Evolutionary conservation across 53 echinoderm and acorn worm species (phyloP), one percentile per base, ranked within the genome.

Genomic region (Mesocentrotus franciscanus): DNA sequence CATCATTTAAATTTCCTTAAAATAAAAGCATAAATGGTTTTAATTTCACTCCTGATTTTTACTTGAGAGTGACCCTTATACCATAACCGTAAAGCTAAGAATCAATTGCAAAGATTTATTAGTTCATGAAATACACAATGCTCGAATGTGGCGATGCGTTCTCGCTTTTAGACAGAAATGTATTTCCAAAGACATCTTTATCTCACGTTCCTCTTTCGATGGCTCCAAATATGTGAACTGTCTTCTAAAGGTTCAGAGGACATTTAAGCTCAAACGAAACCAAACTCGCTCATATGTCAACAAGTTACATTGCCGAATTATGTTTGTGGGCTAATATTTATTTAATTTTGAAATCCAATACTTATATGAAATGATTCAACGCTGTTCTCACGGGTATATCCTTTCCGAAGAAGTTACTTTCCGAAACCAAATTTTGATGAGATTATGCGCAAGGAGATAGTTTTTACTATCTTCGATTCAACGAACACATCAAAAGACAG

Each of bases 251-350:
- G 42, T 20, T 36, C 42, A 81, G 42, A 81, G 39, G 42, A 81
- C 11, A 30, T 20, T 36, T 8, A 85, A 22, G 57, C 57, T 85
- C 90, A n/a, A 90, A 90, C 62, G 91, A 91, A 91, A 91, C 91
- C 91, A 91, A 39, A 91, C 34, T 66, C 35, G 5, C 17, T n/a
- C 10, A 74, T 9, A 75, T 75, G 72, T 92, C 92, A 92, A 9
- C 92, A 74, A 22, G 57, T 92, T 66, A 49, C 42, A 92, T 64
- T 39, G 39, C 42, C 64, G 92, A 92, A 74, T 29, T 92, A 74
- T 56, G 30, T 91, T 26, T 91, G 57, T 92, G 24, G 75, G 92
- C 71, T 92, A 92, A 92, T 56, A 92, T 92, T 92, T 74, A 57
- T 74, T 74, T 70, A 92, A 74, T 57, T 92, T 27, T 92, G 92